Evolutionary conservation across 2,113 vertebrate genomes (phyloP), one percentile per base, ranked within the genome.

Genomic region (Piprites chloris): DNA sequence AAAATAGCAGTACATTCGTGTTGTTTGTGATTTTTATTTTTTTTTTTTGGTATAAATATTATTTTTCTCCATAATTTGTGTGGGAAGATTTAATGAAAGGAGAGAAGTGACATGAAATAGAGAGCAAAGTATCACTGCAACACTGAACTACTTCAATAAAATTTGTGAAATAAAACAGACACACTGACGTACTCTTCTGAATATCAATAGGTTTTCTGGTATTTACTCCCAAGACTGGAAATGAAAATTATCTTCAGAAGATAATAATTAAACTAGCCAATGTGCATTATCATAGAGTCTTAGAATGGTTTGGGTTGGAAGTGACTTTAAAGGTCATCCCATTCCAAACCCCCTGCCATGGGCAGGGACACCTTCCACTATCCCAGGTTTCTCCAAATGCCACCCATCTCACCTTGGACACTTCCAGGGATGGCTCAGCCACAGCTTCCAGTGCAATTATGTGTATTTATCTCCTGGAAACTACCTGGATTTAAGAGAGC

Each of bases 371-470:
- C 4, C 8, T 76, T 69, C 5, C n/a, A 11, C 8, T 9, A 49
- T 0, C 0, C 18, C 30, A 62, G 24, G 13, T 0, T 47, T 13
- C 9, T 55, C n/a, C 62, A 62, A 62, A 7, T 17, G 7, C 30
- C 9, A 5, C 27, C 26, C 30, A 55, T 8, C 14, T 27, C n/a
- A 16, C 55, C n/a, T 69, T 62, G 55, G 0, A 13, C 47, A 27
- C 9, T 32, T 18, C n/a, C 71, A 76, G 71, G 18, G 2, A 26
- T 39, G 39, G 19, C 20, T 28, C 44, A 89, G 61, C 2, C 58
- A 19, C 23, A 53, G 0, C 2, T 46, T 39, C 33, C 46, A 41
- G 47, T 27, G 55, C 30, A 41, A 11, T 7, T 12, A 14, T 3
- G 2, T 50, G 4, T 11, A 7, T 87, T 87, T 65, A n/a, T 53